phyloP scores from a whole-genome alignment of 2,113 vertebrate genomes.

The Suricata suricatta region DNA sequence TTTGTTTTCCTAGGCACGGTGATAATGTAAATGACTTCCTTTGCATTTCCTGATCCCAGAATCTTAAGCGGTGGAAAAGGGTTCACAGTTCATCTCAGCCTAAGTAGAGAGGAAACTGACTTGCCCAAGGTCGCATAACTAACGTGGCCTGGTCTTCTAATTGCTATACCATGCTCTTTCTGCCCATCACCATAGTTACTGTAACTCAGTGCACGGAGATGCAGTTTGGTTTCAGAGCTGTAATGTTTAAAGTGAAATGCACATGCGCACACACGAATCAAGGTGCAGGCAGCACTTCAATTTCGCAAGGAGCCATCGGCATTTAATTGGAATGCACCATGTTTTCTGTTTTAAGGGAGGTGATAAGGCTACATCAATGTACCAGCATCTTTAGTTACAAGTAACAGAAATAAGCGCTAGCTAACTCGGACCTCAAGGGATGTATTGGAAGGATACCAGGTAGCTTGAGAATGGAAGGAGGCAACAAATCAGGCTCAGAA shows the following conservation, averaged over 20 bases:
- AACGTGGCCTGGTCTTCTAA: slow-evolving; percentile 3
- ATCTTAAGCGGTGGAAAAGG: slow-evolving; percentile 8
- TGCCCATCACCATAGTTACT: slow-evolving; percentile 63
- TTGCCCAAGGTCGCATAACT: neutral
- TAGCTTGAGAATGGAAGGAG: neutral
- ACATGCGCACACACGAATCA: neutral
- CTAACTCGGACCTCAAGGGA: neutral
- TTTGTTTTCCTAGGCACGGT: slow-evolving; percentile 15
- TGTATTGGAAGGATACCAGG: neutral
- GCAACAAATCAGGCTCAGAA: neutral
- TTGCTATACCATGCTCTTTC: neutral
- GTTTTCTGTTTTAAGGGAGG: neutral
- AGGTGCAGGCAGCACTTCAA: neutral
- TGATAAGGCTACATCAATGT: neutral
- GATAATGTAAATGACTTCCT: slow-evolving; percentile 42
- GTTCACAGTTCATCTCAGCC: neutral
- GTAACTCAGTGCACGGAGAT: neutral
- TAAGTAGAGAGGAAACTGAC: neutral
- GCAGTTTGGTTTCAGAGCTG: slow-evolving; percentile 26
- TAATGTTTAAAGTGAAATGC: slow-evolving; percentile 29
- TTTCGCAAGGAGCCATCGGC: neutral
- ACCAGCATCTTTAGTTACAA: neutral
- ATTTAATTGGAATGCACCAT: neutral
- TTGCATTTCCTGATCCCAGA: neutral
- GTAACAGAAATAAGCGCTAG: neutral